Evolutionary conservation across 2,113 vertebrate species (phyloP).

Genomic region (Neogobius melanostomus): DNA sequence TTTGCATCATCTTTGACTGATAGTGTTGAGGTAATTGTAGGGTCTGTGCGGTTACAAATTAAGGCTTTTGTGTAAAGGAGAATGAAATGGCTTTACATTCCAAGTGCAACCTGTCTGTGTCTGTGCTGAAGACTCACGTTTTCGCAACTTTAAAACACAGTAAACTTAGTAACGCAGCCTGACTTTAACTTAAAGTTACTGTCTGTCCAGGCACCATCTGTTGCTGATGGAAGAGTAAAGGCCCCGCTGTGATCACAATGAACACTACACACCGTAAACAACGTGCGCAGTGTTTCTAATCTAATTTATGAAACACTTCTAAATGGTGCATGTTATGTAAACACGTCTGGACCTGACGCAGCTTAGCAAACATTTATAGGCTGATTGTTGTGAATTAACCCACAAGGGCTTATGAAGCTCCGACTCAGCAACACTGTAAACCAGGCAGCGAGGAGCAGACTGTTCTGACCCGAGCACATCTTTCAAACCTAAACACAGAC

Average conservation of each 20-base stretch:
- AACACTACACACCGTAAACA: background rate
- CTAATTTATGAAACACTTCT: slow-evolving; percentile 19
- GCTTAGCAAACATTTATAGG: slow-evolving; percentile 39
- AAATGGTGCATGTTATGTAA: slow-evolving; percentile 48
- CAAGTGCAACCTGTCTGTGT: too few species aligned
- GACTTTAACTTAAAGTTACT: background rate
- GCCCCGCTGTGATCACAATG: background rate
- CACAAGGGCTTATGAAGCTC: background rate
- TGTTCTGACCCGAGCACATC: background rate
- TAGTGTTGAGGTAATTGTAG: background rate
- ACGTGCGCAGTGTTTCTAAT: slow-evolving; percentile 4
- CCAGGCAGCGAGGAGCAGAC: background rate
- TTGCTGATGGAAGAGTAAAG: background rate
- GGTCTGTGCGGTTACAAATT: background rate
- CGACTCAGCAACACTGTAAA: too few species aligned
- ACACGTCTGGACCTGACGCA: slow-evolving; percentile 63
- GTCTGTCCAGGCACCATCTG: background rate
- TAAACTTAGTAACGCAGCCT: background rate
- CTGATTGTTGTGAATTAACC: background rate
- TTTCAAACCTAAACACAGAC: slow-evolving; percentile 16
- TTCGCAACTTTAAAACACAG: too few species aligned
- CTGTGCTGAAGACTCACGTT: too few species aligned
- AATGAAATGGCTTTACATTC: too few species aligned
- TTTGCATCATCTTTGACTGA: background rate
- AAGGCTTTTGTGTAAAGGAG: background rate